A percentile compares a stretch with the other conserved stretches of the same genome.
Evolutionary conservation across 2,113 vertebrate genomes (phyloP).

Genomic region (Podiceps cristatus): DNA sequence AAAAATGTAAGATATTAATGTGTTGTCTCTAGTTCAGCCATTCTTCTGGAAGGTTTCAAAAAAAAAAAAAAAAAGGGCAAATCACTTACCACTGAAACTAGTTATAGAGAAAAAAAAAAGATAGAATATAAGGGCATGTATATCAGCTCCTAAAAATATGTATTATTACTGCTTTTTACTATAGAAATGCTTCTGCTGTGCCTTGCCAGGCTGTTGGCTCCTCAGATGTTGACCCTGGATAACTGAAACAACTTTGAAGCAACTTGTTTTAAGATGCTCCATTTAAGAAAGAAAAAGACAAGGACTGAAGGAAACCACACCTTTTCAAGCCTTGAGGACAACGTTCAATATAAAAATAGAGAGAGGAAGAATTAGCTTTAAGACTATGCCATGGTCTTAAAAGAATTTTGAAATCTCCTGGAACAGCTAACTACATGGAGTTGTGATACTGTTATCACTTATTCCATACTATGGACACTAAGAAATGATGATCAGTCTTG

Average conservation of each 20-base stretch:
- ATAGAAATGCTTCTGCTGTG: not conserved
- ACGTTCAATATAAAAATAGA: not conserved
- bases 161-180: not conserved
- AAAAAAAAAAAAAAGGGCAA: not conserved
- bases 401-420: not conserved
- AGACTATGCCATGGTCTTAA: not conserved
- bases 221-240: not conserved
- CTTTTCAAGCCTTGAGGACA: not conserved
- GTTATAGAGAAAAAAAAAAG: not conserved
- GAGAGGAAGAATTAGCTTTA: not conserved
- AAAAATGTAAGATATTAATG: not conserved
- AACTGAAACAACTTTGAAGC: not conserved
- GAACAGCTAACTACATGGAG: not conserved
- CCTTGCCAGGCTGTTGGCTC: not conserved
- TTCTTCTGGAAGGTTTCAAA: not conserved
- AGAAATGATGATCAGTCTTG: not conserved
- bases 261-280: not conserved
- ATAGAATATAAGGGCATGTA: not conserved
- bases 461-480: not conserved
- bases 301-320: not conserved
- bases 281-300: not conserved
- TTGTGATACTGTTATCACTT: not conserved
- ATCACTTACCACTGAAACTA: not conserved
- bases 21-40: not conserved
- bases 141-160: not conserved